phyloP scores from a whole-genome alignment of 2,888 invertebrate genomes.

The Periphyllus acericola region DNA sequence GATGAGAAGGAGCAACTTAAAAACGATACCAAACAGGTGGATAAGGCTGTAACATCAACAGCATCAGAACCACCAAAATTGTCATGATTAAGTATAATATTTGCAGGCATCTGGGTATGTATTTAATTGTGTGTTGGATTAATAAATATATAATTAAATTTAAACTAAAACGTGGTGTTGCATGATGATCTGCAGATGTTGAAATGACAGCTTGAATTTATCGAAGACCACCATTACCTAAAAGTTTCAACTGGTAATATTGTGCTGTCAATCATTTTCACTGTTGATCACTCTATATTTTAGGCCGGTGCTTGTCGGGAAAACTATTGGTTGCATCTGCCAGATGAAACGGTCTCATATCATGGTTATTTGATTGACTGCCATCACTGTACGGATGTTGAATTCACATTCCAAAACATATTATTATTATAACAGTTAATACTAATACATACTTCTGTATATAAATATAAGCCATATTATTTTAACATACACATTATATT shows the following conservation, averaged over 20 bases:
- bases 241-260: too few species aligned
- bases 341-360: neutral
- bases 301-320: too few species aligned
- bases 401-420: constrained; percentile 19
- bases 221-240: too few species aligned
- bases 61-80: neutral
- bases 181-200: too few species aligned
- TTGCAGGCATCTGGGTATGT: neutral
- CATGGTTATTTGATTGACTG: neutral
- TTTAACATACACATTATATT: neutral
- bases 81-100: neutral
- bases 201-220: too few species aligned
- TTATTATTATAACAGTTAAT: neutral
- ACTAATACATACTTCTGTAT: too few species aligned
- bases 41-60: neutral
- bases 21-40: neutral
- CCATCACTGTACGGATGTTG: neutral
- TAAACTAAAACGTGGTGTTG: too few species aligned
- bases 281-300: too few species aligned
- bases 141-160: too few species aligned
- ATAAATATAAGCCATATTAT: neutral
- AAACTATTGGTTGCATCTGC: too few species aligned
- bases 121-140: too few species aligned
- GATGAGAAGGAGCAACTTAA: neutral
- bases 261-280: too few species aligned